Percentiles rank a stretch among this genome's conserved stretches.
These are phyloP conservation scores for Actenoides lindsayi DNA, from an alignment of 2,113 vertebrate genomes.

Conservation along the genomic window DNA sequence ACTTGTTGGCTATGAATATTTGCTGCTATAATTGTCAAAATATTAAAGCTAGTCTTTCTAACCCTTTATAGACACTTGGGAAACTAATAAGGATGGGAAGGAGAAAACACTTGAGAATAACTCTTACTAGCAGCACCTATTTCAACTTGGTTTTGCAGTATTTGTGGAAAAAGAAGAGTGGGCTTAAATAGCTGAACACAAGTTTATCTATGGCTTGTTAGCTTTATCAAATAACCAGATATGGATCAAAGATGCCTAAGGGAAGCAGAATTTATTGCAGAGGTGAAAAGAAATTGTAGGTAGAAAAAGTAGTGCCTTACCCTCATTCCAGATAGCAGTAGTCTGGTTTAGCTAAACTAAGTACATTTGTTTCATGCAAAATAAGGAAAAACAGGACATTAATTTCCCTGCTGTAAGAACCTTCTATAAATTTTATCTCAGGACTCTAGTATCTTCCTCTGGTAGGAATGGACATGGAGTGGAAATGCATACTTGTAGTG, in stretches of 20 bases:
- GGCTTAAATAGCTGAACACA: background rate
- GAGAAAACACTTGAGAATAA: background rate
- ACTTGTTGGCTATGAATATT: background rate
- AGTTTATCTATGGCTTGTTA: background rate
- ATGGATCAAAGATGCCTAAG: background rate
- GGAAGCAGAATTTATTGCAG: background rate
- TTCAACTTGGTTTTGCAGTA: background rate
- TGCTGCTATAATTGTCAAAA: background rate
- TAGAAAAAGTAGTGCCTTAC: background rate
- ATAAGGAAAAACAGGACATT: background rate
- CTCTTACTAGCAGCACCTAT: background rate
- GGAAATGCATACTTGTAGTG: fast-evolving
- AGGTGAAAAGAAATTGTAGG: background rate
- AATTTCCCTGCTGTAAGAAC: background rate
- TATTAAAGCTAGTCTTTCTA: background rate
- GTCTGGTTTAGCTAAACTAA: background rate
- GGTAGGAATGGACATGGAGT: background rate
- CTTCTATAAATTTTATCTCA: background rate
- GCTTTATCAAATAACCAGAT: background rate
- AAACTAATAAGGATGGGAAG: background rate
- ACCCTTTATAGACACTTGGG: background rate
- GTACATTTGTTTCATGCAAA: background rate
- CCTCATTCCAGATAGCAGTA: background rate
- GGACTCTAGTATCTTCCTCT: background rate
- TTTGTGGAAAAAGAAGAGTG: background rate